phyloP scores from a whole-genome alignment of 1,140 invertebrate genomes.

The Bombus waltoni region DNA sequence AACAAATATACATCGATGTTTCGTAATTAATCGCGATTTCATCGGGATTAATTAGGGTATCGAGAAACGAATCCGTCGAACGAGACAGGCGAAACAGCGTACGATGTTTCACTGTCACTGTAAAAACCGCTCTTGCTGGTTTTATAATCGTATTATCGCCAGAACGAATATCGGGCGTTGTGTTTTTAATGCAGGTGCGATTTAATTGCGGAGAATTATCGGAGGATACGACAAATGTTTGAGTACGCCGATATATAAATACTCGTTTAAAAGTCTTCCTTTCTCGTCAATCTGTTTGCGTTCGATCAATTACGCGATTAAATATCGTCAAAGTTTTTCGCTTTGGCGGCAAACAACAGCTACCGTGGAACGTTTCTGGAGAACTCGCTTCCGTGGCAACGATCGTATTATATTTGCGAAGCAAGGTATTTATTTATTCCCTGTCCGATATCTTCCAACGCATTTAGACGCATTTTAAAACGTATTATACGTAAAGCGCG shows the following conservation, averaged over 20 bases:
- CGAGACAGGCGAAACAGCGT: background rate
- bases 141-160: conserved; percentile 22
- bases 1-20: background rate
- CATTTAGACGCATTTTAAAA: too few species aligned
- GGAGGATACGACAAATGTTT: background rate
- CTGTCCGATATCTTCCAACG: background rate
- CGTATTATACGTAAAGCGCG: background rate
- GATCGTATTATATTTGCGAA: background rate
- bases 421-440: background rate
- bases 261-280: background rate
- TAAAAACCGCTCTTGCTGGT: conserved; percentile 5
- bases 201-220: conserved; percentile 34
- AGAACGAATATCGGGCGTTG: background rate
- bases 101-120: conserved; percentile 15
- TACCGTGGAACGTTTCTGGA: too few species aligned
- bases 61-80: background rate
- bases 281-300: background rate
- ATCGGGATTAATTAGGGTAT: conserved; percentile 33
- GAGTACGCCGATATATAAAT: background rate
- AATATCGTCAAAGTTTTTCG: background rate
- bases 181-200: conserved; percentile 17
- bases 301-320: background rate
- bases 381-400: background rate
- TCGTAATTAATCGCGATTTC: conserved; percentile 19
- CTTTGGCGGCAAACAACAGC: background rate